Conservation (phyloP, 2,113 vertebrate genomes). For the Hepsetus odoe region DNA sequence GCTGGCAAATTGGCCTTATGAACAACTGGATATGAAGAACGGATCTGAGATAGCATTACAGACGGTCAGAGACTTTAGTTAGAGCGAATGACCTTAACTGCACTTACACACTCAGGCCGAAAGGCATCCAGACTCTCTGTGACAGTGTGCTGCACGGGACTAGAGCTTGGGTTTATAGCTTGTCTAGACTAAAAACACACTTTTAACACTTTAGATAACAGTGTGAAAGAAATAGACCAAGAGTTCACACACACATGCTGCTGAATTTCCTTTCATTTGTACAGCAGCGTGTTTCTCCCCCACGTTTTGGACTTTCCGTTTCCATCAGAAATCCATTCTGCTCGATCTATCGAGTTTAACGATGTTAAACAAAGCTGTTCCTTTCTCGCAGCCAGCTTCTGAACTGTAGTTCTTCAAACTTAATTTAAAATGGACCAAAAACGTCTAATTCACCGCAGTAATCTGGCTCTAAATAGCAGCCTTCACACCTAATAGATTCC, state of each 20-base stretch:
- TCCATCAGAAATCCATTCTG: neutral
- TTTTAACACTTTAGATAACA: too few species aligned
- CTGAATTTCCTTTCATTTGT: neutral
- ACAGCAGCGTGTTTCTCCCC: neutral
- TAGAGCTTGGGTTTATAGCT: too few species aligned
- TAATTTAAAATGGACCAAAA: too few species aligned
- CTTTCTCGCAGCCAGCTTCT: too few species aligned
- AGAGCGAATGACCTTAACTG: neutral
- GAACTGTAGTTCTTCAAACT: too few species aligned
- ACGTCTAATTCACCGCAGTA: slow-evolving; percentile 75
- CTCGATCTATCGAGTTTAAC: neutral
- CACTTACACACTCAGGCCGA: neutral
- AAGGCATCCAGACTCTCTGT: neutral
- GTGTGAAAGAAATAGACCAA: neutral
- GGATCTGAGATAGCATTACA: neutral
- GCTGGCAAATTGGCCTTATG: neutral
- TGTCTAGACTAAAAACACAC: too few species aligned
- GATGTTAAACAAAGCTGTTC: neutral
- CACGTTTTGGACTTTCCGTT: neutral
- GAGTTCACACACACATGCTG: slow-evolving; percentile 10
- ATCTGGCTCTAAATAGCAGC: too few species aligned
- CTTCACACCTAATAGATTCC: too few species aligned
- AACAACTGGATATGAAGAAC: neutral
- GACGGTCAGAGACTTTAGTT: neutral
- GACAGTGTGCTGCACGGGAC: too few species aligned